These are phyloP conservation scores for Digitonthophagus gazella DNA, from an alignment of 2,888 invertebrate species.

Conservation along the genomic window DNA sequence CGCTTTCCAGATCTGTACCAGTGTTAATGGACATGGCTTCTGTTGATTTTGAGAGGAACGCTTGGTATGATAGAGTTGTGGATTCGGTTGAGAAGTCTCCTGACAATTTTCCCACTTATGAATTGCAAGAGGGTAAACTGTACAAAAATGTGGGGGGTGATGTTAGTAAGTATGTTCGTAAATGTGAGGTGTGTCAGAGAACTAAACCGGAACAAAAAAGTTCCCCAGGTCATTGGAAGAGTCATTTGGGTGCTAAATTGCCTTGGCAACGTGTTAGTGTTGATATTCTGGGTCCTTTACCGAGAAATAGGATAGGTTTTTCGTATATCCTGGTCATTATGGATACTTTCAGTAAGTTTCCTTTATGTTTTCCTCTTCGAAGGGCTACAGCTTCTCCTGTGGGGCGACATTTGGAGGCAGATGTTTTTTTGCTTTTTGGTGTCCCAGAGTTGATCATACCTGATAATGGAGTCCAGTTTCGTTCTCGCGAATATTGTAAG, in stretches of 20 bases:
- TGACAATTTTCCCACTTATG: too few relatives aligned
- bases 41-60: too few relatives aligned
- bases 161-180: too few relatives aligned
- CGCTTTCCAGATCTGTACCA: conserved; percentile 17
- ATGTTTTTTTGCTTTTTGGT: conserved; percentile 20
- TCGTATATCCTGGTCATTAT: conserved; percentile 34
- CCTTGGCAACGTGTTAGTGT: too few relatives aligned
- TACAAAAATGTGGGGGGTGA: too few relatives aligned
- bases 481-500: conserved; percentile 25
- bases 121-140: too few relatives aligned
- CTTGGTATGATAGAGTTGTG: too few relatives aligned
- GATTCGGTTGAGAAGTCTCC: too few relatives aligned
- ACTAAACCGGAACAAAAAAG: conserved; percentile 30
- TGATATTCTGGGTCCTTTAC: conserved; percentile 40
- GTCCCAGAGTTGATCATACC: conserved; percentile 29
- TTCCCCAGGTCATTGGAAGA: conserved; percentile 32
- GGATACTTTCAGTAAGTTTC: too few relatives aligned
- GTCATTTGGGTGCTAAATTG: conserved; percentile 25
- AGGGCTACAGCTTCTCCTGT: conserved; percentile 29
- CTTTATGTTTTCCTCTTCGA: too few relatives aligned
- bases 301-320: conserved; percentile 35
- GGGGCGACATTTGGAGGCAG: conserved; percentile 13
- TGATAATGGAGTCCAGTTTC: conserved; percentile 34
- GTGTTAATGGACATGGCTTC: too few relatives aligned
- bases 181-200: too few relatives aligned